Evolutionary conservation across 2,797 vertebrate genomes (phyloP).

Genomic region (Gallinago nigripennis): DNA sequence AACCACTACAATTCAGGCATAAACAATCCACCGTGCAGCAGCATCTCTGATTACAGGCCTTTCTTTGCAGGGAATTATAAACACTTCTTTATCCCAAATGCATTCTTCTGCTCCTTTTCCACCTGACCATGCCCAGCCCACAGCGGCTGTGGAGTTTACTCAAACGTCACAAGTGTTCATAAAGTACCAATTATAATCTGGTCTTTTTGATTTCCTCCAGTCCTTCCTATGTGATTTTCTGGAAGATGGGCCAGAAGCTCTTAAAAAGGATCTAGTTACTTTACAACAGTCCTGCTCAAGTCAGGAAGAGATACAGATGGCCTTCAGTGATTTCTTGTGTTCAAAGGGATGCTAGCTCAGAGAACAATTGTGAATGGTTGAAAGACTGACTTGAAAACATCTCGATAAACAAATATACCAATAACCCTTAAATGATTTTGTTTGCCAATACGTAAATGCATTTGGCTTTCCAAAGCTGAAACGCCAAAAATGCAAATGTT

Average conservation of each 20-base stretch:
- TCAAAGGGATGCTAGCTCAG: constrained; percentile 11
- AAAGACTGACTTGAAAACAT: constrained; percentile 25
- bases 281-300: neutral
- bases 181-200: neutral
- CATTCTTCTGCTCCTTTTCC: neutral
- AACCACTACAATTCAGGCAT: neutral
- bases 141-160: neutral
- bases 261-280: constrained; percentile 9
- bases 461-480: constrained; percentile 2
- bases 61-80: neutral
- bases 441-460: neutral
- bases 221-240: neutral
- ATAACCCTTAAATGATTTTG: neutral
- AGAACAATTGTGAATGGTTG: constrained; percentile 30
- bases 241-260: constrained; percentile 8
- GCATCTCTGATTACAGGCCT: neutral
- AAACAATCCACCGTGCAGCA: neutral
- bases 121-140: neutral
- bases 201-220: neutral
- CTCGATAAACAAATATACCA: constrained; percentile 48
- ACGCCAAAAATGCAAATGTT: neutral
- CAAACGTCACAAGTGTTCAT: neutral
- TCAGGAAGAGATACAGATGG: constrained; percentile 26
- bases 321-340: constrained; percentile 4
- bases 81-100: neutral